Conservation (phyloP, 2,888 invertebrate species). For the Ochropleura plecta region DNA sequence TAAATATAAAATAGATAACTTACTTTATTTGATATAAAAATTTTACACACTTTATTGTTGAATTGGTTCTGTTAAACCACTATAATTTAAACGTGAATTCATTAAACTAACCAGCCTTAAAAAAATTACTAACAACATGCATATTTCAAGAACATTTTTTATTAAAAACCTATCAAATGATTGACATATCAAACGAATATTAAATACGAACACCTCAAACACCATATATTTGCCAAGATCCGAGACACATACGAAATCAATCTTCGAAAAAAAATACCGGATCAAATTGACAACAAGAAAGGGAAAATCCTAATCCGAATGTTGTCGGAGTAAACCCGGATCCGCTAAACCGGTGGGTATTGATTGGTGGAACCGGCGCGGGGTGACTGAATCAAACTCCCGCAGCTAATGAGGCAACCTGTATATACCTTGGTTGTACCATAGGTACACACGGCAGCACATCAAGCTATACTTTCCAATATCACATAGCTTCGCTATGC, state of each 20-base stretch:
- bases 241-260: constrained; percentile 19
- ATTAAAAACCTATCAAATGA: background rate
- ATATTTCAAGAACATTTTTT: background rate
- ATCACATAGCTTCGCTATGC: too few relatives aligned
- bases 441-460: background rate
- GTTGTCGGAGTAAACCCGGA: constrained; percentile 49
- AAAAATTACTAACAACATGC: background rate
- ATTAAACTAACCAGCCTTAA: background rate
- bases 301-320: constrained; percentile 46
- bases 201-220: constrained; percentile 24
- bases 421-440: constrained; percentile 36
- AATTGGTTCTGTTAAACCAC: background rate
- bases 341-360: constrained; percentile 58
- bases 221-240: constrained; percentile 15
- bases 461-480: too few relatives aligned
- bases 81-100: background rate
- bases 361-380: constrained; percentile 56
- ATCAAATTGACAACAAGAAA: constrained; percentile 51
- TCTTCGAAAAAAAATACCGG: constrained; percentile 16
- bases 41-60: background rate
- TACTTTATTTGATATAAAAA: background rate
- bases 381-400: constrained; percentile 67
- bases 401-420: constrained; percentile 63
- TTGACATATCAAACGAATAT: background rate
- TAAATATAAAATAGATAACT: background rate